Base-by-base conservation (phyloP, 2,113 vertebrate species). In the Lycaon pictus region DNA sequence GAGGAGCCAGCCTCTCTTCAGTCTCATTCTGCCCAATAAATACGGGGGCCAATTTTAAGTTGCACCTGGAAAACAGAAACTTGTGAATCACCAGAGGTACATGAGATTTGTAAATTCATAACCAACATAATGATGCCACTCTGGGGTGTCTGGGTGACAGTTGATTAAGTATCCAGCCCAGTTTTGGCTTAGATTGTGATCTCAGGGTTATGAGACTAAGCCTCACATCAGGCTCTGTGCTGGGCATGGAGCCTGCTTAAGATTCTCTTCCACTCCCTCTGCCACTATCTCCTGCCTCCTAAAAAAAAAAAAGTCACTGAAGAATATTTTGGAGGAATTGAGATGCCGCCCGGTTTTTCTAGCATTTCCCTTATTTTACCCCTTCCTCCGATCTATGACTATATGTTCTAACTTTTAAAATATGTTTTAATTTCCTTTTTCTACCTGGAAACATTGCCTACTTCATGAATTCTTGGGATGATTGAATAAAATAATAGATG, bases 381-480 rank as follows among this genome's bases (percentile, higher is more conserved):
- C 43, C 60, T 85, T 89, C 69, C 25, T 94, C 58, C 67, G 56
- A 69, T 55, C 62, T 81, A 51, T 94, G 62, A 94, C 29, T 82
- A 27, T 87, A 16, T 93, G 37, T 67, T 82, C 56, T 63, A 76
- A 76, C 7, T 93, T 86, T 65, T 76, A 76, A 63, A 77, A 62
- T 32, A 35, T 29, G 32, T 15, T 48, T 65, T n/a, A 76, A 55
- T 93, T 86, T 93, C 71, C 58, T 91, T 35, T 81, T 69, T 86
- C 71, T 55, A 37, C 60, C 65, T 55, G 48, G 37, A 74, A 67
- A 79, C 9, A 77, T 17, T 67, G 69, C 58, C 88, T 79, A 72
- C 60, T 86, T 86, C 23, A 77, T 77, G 58, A 48, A 77, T 74
- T 86, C 48, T 77, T 86, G 37, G 43, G 69, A 93, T 55, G 37